Conservation (phyloP, 1,140 invertebrate genomes). For the Prorops nasuta region DNA sequence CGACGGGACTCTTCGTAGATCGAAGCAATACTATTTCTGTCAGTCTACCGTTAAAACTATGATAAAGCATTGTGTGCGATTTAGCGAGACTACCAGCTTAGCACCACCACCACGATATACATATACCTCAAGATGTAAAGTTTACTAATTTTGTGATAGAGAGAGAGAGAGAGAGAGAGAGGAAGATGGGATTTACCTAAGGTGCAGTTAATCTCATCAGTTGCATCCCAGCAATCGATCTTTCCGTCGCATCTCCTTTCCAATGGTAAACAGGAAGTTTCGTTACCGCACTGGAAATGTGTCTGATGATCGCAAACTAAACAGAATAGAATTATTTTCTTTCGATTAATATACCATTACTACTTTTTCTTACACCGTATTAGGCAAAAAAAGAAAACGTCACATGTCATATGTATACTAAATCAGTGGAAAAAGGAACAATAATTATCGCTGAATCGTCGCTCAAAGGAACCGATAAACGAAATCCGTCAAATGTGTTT, state of each 20-base stretch:
- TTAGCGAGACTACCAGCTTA: no score
- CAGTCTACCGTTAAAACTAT: no score
- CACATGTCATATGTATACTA: background rate
- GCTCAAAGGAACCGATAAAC: no score
- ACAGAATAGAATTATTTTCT: no score
- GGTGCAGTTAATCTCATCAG: slow-evolving; percentile 77
- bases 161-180: slow-evolving; percentile 5
- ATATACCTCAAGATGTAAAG: no score
- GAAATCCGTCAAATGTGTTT: no score
- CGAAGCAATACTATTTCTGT: no score
- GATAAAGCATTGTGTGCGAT: no score
- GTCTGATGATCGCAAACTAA: slow-evolving; percentile 68
- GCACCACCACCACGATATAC: no score
- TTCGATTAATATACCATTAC: slow-evolving; percentile 8
- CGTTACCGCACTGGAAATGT: slow-evolving; percentile 75
- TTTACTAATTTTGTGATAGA: slow-evolving; percentile 28
- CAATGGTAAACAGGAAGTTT: slow-evolving; percentile 71
- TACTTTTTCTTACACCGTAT: slow-evolving; percentile 10
- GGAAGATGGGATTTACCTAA: slow-evolving; percentile 56
- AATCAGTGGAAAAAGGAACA: background rate
- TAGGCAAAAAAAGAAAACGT: background rate
- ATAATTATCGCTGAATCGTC: no score
- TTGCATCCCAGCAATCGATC: slow-evolving; percentile 78
- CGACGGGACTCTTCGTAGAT: no score
- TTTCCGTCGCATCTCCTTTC: slow-evolving; percentile 70